Conservation (phyloP, 2,888 invertebrate genomes). For the Coelinius sp. region DNA sequence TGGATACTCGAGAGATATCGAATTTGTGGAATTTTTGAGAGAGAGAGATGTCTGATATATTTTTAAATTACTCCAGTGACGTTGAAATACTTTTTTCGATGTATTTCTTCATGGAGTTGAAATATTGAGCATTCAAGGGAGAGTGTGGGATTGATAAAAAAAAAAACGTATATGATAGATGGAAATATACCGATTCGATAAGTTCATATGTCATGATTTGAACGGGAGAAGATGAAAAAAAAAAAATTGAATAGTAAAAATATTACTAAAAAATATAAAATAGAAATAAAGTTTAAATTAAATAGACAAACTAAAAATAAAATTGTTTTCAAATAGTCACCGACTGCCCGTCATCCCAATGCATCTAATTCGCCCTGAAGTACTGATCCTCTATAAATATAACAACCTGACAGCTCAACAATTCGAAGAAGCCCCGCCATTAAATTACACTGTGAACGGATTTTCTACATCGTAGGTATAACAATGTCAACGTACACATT, state of each 20-base stretch:
- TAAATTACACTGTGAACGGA: neutral
- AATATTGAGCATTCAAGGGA: neutral
- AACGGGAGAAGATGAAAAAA: neutral
- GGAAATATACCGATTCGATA: neutral
- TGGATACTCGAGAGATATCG: neutral
- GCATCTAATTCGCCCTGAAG: constrained; percentile 27
- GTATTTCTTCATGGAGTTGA: neutral
- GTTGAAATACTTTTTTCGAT: neutral
- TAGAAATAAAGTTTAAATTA: too few species aligned
- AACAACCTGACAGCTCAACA: constrained; percentile 28
- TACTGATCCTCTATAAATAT: constrained; percentile 35
- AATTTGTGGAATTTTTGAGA: neutral
- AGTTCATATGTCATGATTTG: neutral
- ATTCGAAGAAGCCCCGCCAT: neutral
- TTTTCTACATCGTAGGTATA: constrained; percentile 3
- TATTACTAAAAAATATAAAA: too few species aligned
- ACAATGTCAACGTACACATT: constrained; percentile 8
- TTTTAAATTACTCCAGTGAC: neutral
- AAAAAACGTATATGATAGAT: neutral
- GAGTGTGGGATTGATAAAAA: neutral
- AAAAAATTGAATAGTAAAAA: neutral
- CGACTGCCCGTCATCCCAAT: neutral
- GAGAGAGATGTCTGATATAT: neutral
- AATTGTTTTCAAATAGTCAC: neutral
- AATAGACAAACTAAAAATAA: neutral